phyloP scores from a whole-genome alignment of 2,797 vertebrate genomes.

The Clarias laeviceps region DNA sequence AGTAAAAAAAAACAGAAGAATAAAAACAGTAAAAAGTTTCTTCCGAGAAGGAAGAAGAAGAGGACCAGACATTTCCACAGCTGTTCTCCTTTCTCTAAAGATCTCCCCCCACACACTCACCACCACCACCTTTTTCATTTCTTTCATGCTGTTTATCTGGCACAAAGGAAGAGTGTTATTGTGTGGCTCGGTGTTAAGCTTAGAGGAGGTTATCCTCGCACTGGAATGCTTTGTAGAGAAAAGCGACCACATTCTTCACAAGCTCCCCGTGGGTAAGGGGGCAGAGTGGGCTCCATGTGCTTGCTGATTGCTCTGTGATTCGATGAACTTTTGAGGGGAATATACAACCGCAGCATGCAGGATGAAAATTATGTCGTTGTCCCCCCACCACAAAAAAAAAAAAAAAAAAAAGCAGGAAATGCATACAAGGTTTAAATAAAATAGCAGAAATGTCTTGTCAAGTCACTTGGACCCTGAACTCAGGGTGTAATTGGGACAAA shows the following conservation, averaged over 20 bases:
- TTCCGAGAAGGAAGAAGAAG: slow-evolving; percentile 38
- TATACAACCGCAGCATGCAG: slow-evolving; percentile 22
- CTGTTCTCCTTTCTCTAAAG: slow-evolving; percentile 56
- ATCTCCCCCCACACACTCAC: slow-evolving; percentile 35
- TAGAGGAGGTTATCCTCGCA: slow-evolving; percentile 58
- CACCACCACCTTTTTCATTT: slow-evolving; percentile 22
- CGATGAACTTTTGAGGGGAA: slow-evolving; percentile 12
- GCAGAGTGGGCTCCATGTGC: slow-evolving; percentile 49
- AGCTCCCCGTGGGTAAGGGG: slow-evolving; percentile 66
- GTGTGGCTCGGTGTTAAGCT: slow-evolving; percentile 53
- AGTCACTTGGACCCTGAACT: slow-evolving; percentile 63
- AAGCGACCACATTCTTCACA: slow-evolving; percentile 64
- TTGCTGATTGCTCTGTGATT: slow-evolving; percentile 42
- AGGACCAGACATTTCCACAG: slow-evolving; percentile 65
- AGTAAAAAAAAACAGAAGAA: slow-evolving; percentile 76
- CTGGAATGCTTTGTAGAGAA: slow-evolving; percentile 61
- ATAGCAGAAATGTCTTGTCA: slow-evolving; percentile 5
- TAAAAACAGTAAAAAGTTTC: slow-evolving; percentile 74
- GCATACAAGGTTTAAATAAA: slow-evolving; percentile 16
- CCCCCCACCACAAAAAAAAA: background rate
- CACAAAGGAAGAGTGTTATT: slow-evolving; percentile 38
- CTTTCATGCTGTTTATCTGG: slow-evolving; percentile 42
- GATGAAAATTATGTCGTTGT: background rate
- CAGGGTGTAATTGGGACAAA: background rate
- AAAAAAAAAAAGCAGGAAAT: background rate